These are phyloP conservation scores for Bugulina stolonifera DNA, from an alignment of 2,888 invertebrate species.

Conservation along the genomic window DNA sequence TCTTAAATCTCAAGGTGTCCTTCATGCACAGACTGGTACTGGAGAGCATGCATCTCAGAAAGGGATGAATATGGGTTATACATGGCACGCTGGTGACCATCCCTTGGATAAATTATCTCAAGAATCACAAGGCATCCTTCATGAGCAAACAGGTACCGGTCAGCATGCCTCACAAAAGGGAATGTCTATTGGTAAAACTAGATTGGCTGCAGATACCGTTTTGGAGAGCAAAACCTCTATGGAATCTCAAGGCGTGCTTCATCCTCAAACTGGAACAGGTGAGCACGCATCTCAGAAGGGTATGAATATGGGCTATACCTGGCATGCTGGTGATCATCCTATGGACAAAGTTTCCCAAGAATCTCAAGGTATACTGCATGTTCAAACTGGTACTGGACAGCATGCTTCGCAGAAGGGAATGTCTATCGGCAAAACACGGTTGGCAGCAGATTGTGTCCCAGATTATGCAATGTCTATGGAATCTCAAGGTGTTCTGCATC, in stretches of 20 bases:
- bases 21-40: constrained; percentile 15
- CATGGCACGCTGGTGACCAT: constrained; percentile 21
- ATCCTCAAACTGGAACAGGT: constrained; percentile 17
- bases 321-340: background rate
- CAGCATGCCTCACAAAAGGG: constrained; percentile 12
- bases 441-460: background rate
- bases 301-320: constrained; percentile 13
- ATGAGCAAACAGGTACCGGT: constrained; percentile 7
- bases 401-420: constrained; percentile 20
- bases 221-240: background rate
- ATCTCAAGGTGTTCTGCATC: background rate
- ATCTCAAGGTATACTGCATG: constrained; percentile 12
- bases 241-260: background rate
- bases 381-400: constrained; percentile 6
- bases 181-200: constrained; percentile 1
- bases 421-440: background rate
- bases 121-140: constrained; percentile 18
- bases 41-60: constrained; percentile 15
- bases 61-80: constrained; percentile 22
- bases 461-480: background rate
- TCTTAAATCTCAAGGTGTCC: background rate
- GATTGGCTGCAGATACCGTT: constrained; percentile 5
- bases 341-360: background rate
- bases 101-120: background rate
- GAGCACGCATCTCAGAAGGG: constrained; percentile 3